Evolutionary conservation across 2,797 vertebrate genomes (phyloP).

Genomic region (Miichthys miiuy): DNA sequence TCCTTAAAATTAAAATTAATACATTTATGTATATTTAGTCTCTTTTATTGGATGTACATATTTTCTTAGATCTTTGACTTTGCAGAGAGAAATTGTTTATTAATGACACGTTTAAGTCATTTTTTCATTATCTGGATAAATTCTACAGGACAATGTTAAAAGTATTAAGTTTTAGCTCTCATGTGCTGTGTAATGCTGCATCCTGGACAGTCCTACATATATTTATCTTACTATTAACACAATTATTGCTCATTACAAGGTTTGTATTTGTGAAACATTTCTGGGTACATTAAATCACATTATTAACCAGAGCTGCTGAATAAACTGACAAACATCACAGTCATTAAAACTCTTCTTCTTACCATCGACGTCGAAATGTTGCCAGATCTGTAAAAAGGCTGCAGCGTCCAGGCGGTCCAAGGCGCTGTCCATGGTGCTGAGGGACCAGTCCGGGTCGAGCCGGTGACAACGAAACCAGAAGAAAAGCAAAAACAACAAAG

Average conservation of each 20-base stretch:
- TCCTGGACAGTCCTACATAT: no score
- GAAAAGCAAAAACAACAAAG: not conserved
- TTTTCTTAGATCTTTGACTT: no score
- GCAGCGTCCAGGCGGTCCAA: conserved; percentile 82
- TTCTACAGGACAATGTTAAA: no score
- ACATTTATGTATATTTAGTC: no score
- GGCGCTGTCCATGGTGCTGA: conserved; percentile 87
- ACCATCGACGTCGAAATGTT: conserved; percentile 87
- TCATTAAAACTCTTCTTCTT: not conserved
- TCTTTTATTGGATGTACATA: no score
- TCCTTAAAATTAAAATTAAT: no score
- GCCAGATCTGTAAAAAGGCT: conserved; percentile 89
- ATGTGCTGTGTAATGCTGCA: no score
- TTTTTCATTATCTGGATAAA: no score
- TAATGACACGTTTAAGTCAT: no score
- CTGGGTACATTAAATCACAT: not conserved
- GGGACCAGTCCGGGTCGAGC: conserved; percentile 18
- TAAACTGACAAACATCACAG: not conserved
- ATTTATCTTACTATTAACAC: no score
- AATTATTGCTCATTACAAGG: not conserved
- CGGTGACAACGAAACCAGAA: not conserved
- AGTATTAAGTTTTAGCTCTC: no score
- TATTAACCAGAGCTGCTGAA: not conserved
- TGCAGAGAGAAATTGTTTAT: no score
- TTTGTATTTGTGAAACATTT: not conserved